A percentile compares a stretch with the other conserved stretches of the same genome.
Evolutionary conservation across 2,113 vertebrate genomes (phyloP).

Genomic region (Trochalopteron elliotii): DNA sequence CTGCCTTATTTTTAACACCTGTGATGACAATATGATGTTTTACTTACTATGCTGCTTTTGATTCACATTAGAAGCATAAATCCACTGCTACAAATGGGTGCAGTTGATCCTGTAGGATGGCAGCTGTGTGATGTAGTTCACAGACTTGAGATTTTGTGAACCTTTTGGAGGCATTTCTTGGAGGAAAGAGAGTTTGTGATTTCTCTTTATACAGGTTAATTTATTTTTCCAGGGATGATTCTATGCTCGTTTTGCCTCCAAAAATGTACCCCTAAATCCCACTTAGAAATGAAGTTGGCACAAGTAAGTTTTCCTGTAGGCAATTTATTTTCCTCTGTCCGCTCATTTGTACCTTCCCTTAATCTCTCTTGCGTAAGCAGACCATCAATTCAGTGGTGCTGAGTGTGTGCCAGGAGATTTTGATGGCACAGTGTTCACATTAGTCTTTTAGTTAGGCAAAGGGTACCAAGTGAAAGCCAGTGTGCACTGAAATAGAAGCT

Average conservation of each 20-base stretch:
- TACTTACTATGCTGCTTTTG: slow-evolving; percentile 1
- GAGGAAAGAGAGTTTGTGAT: neutral
- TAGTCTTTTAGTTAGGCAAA: neutral
- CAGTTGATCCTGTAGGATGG: neutral
- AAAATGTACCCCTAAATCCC: slow-evolving; percentile 19
- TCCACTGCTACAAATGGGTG: neutral
- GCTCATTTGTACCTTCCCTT: neutral
- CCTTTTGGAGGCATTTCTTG: neutral
- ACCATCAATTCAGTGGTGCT: neutral
- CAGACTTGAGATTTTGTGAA: neutral
- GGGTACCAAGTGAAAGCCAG: neutral
- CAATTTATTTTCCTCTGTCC: neutral
- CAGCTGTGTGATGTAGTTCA: neutral
- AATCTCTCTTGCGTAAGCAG: slow-evolving; percentile 52
- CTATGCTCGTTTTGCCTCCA: neutral
- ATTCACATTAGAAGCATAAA: slow-evolving; percentile 31
- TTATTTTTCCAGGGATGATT: slow-evolving; percentile 13
- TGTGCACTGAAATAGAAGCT: neutral
- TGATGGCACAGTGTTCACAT: slow-evolving; percentile 1
- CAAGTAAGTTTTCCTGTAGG: slow-evolving; percentile 2
- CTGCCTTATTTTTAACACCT: neutral
- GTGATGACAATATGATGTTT: slow-evolving; percentile 9
- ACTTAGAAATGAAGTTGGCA: slow-evolving; percentile 24
- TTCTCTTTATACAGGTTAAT: neutral
- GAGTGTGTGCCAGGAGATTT: neutral